phyloP scores from a whole-genome alignment of 2,888 invertebrate genomes.

The Pterostichus niger region DNA sequence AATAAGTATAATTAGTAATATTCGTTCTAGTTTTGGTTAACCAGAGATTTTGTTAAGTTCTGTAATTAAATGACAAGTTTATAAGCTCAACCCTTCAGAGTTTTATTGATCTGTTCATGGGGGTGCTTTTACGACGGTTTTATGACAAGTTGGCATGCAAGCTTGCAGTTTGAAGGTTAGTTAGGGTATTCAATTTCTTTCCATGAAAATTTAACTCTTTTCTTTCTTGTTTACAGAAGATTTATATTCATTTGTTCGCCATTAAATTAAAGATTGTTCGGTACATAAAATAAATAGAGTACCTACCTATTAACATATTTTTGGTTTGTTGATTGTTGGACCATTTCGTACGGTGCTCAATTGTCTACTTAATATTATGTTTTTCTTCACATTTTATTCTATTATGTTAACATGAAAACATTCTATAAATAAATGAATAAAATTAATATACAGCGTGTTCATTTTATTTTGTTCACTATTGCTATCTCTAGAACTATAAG shows the following conservation, averaged over 20 bases:
- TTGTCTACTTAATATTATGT: too few relatives aligned
- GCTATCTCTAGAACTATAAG: too few relatives aligned
- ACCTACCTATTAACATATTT: too few relatives aligned
- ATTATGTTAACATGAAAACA: too few relatives aligned
- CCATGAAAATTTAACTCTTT: background rate
- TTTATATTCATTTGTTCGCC: background rate
- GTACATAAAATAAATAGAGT: too few relatives aligned
- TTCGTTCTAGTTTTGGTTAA: conserved; percentile 1
- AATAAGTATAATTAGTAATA: conserved; percentile 11
- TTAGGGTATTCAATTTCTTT: conserved; percentile 10
- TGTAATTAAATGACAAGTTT: conserved; percentile 20
- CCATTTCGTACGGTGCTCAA: too few relatives aligned
- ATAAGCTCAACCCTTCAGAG: conserved; percentile 8
- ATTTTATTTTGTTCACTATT: too few relatives aligned
- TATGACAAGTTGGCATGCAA: conserved; percentile 1
- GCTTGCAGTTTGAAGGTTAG: conserved; percentile 13
- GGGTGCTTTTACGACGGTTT: background rate
- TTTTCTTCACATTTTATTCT: too few relatives aligned
- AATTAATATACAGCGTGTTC: too few relatives aligned
- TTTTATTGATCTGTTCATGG: conserved; percentile 8
- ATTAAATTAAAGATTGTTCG: too few relatives aligned
- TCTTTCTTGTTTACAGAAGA: background rate
- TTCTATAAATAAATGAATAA: too few relatives aligned
- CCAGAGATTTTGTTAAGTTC: conserved; percentile 9
- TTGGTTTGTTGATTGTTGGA: too few relatives aligned